Percentiles rank a stretch among this genome's conserved stretches.
Conservation (phyloP, 2,797 vertebrate species). For the Heliangelus exortis region DNA sequence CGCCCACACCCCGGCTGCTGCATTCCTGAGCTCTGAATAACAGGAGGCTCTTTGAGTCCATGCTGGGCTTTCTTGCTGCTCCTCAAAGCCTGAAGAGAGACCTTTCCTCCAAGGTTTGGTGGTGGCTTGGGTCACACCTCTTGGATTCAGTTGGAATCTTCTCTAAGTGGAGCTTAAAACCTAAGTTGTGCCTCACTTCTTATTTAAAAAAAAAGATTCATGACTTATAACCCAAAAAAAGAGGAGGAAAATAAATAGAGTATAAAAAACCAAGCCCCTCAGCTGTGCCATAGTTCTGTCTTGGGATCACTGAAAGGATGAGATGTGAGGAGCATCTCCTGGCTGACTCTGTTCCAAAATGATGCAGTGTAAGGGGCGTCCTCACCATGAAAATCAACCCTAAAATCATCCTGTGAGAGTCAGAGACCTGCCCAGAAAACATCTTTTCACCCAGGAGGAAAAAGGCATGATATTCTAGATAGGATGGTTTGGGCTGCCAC, state of each 20-base stretch:
- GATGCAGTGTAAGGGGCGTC: neutral
- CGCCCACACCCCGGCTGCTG: constrained; percentile 78
- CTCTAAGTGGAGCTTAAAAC: accelerated
- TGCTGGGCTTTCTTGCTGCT: neutral
- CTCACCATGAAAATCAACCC: neutral
- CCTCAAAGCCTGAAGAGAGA: neutral
- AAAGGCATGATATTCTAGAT: accelerated
- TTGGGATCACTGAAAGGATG: neutral
- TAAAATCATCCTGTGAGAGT: neutral
- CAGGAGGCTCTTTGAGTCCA: neutral
- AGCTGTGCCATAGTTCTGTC: neutral
- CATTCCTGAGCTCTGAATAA: constrained; percentile 82
- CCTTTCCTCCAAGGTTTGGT: neutral
- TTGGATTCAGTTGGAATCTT: accelerated
- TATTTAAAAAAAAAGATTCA: neutral
- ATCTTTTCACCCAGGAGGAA: neutral
- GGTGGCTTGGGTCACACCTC: neutral
- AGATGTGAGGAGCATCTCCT: neutral
- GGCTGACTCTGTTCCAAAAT: neutral
- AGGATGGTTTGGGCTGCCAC: neutral
- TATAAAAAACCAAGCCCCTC: neutral
- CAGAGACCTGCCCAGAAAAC: neutral
- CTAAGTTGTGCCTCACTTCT: neutral
- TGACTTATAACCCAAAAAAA: too few species aligned
- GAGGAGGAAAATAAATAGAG: neutral